Conservation (phyloP, 1,140 invertebrate genomes). For the Neoseiulus cucumeris region DNA sequence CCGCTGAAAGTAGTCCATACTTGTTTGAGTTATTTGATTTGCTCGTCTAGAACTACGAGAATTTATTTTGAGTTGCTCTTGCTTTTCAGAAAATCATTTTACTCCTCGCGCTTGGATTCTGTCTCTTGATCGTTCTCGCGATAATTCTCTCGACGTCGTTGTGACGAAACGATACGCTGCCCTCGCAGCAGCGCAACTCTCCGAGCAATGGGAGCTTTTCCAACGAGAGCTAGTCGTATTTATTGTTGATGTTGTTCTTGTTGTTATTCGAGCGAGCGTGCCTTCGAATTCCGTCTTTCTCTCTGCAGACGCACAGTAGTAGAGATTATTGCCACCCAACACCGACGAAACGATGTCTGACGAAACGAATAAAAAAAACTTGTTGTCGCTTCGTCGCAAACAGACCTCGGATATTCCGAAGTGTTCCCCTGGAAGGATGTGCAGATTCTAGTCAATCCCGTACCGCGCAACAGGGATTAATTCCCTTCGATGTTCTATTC, state of each 20-base stretch:
- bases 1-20: no score
- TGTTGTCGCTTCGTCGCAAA: not conserved
- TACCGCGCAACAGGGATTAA: no score
- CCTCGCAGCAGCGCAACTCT: not conserved
- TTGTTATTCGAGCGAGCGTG: not conserved
- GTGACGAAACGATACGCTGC: not conserved
- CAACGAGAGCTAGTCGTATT: no score
- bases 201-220: no score
- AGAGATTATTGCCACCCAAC: not conserved
- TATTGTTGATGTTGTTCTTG: not conserved
- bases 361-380: conserved; percentile 5
- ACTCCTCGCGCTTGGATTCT: not conserved
- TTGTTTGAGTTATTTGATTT: no score
- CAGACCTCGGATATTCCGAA: no score
- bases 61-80: not conserved
- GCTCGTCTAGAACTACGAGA: no score
- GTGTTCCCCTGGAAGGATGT: no score
- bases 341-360: not conserved
- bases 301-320: not conserved
- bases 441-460: no score
- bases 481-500: no score
- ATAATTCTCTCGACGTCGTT: not conserved
- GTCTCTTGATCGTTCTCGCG: not conserved
- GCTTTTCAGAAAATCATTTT: conserved; percentile 11
- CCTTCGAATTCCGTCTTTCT: no score